Conservation (phyloP, 2,113 vertebrate species). For the Nerophis lumbriciformis region DNA sequence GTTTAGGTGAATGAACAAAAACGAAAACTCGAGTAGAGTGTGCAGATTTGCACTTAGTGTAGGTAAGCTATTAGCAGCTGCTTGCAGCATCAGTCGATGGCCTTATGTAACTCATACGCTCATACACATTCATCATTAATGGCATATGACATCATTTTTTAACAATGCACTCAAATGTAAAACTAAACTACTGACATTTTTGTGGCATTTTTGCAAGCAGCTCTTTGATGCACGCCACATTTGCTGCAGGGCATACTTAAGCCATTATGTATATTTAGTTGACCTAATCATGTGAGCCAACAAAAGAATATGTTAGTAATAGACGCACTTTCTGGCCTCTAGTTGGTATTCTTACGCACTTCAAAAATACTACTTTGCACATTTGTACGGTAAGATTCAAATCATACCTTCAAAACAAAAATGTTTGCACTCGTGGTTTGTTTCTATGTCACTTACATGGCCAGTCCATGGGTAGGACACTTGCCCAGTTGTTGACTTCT, state of each 20-base stretch:
- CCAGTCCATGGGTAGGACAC: background rate
- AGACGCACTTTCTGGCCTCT: background rate
- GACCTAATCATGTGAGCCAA: background rate
- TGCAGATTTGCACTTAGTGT: conserved; percentile 23
- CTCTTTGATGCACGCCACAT: background rate
- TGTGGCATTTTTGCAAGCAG: background rate
- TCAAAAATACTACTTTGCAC: background rate
- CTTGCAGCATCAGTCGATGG: conserved; percentile 29
- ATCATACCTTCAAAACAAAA: conserved; percentile 1
- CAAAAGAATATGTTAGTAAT: background rate
- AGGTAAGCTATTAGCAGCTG: conserved; percentile 18
- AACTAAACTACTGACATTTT: conserved; percentile 13
- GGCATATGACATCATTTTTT: conserved; percentile 15
- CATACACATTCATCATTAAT: conserved; percentile 4
- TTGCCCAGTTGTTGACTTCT: background rate
- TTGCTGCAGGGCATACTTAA: background rate
- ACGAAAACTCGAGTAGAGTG: conserved; percentile 13
- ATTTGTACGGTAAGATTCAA: background rate
- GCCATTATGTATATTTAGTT: background rate
- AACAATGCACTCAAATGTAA: conserved; percentile 5
- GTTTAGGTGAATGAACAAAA: conserved; percentile 17
- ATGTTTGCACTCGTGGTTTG: conserved; percentile 5
- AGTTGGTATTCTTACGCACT: background rate
- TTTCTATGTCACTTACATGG: conserved; percentile 3
- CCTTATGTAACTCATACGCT: conserved; percentile 17